A percentile compares a stretch with the other conserved stretches of the same genome.
phyloP scores from a whole-genome alignment of 2,888 invertebrate genomes.

The Diaphora mendica region DNA sequence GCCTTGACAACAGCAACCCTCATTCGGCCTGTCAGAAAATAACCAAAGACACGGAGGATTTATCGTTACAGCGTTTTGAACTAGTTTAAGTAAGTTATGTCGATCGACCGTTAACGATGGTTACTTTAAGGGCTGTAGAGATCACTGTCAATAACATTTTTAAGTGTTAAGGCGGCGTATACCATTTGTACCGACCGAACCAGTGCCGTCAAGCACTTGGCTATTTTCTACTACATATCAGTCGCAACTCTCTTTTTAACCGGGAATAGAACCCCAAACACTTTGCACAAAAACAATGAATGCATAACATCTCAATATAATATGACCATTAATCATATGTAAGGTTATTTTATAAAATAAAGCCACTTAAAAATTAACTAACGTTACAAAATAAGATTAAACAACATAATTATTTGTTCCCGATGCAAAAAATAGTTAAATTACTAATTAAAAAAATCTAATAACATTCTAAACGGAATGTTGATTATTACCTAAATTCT shows the following conservation, averaged over 20 bases:
- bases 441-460: slow-evolving; percentile 78
- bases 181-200: slow-evolving; percentile 84
- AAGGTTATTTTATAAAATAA: slow-evolving; percentile 82
- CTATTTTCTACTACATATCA: slow-evolving; percentile 81
- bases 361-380: slow-evolving; percentile 85
- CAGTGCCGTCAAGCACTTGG: slow-evolving; percentile 66
- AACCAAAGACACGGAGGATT: slow-evolving; percentile 47
- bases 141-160: slow-evolving; percentile 80
- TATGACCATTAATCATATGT: slow-evolving; percentile 75
- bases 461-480: slow-evolving; percentile 87
- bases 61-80: slow-evolving; percentile 23
- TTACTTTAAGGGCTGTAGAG: slow-evolving; percentile 60
- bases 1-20: slow-evolving; percentile 51
- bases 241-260: slow-evolving; percentile 82
- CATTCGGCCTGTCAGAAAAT: slow-evolving; percentile 48
- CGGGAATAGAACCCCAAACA: slow-evolving; percentile 78
- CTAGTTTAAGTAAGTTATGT: slow-evolving; percentile 34
- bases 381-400: slow-evolving; percentile 86
- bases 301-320: slow-evolving; percentile 86
- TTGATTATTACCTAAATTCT: slow-evolving; percentile 84
- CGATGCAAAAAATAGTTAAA: slow-evolving; percentile 82
- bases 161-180: slow-evolving; percentile 84
- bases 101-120: slow-evolving; percentile 42
- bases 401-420: slow-evolving; percentile 87
- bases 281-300: slow-evolving; percentile 85